phyloP scores from a whole-genome alignment of 2,888 invertebrate species.

The Thera obeliscata region DNA sequence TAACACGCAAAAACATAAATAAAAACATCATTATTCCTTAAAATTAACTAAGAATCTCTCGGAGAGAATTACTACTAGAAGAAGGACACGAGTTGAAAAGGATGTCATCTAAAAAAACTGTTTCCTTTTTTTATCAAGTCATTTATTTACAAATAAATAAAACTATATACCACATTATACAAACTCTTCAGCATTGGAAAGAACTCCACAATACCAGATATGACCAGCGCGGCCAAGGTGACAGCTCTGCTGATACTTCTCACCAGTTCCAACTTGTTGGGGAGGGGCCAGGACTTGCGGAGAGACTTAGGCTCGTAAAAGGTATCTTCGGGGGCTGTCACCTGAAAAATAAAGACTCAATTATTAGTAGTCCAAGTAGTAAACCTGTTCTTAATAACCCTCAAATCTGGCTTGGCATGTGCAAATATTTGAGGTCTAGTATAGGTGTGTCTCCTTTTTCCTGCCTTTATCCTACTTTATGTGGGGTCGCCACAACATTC shows the following conservation, averaged over 20 bases:
- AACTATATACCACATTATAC: slow-evolving; percentile 45
- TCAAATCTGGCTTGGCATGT: too few species aligned
- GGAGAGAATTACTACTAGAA: too few species aligned
- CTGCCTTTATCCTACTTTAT: too few species aligned
- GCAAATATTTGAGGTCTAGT: too few species aligned
- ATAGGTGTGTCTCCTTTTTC: too few species aligned
- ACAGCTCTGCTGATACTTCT: slow-evolving; percentile 60
- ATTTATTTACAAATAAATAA: slow-evolving; percentile 47
- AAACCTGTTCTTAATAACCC: too few species aligned
- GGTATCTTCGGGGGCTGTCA: slow-evolving; percentile 61
- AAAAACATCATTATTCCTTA: too few species aligned
- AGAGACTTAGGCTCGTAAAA: slow-evolving; percentile 57
- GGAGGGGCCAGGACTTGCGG: slow-evolving; percentile 49
- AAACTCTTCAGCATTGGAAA: slow-evolving; percentile 59
- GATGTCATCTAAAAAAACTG: not conserved
- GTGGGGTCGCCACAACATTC: too few species aligned
- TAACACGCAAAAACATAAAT: too few species aligned
- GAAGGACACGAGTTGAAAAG: too few species aligned
- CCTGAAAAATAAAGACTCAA: slow-evolving; percentile 50
- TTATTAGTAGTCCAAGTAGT: not conserved
- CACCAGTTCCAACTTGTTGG: slow-evolving; percentile 54
- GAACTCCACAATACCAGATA: slow-evolving; percentile 62
- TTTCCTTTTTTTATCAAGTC: not conserved
- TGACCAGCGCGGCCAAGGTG: slow-evolving; percentile 56
- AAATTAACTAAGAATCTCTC: too few species aligned